These are phyloP conservation scores for Cepaea nemoralis DNA, from an alignment of 1,140 invertebrate genomes.

Conservation along the genomic window DNA sequence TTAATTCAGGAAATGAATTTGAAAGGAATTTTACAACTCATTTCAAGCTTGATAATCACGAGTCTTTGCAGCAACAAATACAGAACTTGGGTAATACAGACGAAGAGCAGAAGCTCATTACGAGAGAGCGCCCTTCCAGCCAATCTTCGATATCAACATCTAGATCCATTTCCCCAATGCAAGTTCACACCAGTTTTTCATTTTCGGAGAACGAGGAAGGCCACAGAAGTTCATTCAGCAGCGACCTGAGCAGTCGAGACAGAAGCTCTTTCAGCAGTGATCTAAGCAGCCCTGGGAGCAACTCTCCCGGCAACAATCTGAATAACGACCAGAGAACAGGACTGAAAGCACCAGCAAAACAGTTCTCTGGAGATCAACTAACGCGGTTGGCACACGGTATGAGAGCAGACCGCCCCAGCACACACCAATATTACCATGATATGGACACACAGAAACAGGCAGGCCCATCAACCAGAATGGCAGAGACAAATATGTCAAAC, in stretches of 20 bases:
- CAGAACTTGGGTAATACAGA: background rate
- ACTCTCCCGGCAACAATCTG: slow-evolving; percentile 3
- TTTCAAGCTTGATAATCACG: background rate
- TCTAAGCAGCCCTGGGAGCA: slow-evolving; percentile 6
- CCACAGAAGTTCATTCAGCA: slow-evolving; percentile 23
- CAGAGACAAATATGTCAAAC: background rate
- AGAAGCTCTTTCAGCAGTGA: slow-evolving; percentile 23
- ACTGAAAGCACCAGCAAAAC: background rate
- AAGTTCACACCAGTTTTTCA: background rate
- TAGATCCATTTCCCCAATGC: background rate
- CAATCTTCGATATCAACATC: background rate
- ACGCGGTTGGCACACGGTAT: background rate
- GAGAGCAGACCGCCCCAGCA: slow-evolving; percentile 19
- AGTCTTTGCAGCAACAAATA: background rate
- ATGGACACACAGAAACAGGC: background rate
- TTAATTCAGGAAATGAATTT: background rate
- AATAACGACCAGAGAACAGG: background rate
- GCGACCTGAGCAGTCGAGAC: slow-evolving; percentile 1
- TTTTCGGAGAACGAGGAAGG: background rate
- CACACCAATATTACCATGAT: background rate
- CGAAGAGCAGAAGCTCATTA: background rate
- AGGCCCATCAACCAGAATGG: background rate
- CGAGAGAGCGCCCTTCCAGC: background rate
- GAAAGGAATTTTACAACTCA: background rate
- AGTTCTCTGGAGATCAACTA: background rate